phyloP scores from a whole-genome alignment of 2,888 invertebrate genomes.

The Drosophila subsilvestris region DNA sequence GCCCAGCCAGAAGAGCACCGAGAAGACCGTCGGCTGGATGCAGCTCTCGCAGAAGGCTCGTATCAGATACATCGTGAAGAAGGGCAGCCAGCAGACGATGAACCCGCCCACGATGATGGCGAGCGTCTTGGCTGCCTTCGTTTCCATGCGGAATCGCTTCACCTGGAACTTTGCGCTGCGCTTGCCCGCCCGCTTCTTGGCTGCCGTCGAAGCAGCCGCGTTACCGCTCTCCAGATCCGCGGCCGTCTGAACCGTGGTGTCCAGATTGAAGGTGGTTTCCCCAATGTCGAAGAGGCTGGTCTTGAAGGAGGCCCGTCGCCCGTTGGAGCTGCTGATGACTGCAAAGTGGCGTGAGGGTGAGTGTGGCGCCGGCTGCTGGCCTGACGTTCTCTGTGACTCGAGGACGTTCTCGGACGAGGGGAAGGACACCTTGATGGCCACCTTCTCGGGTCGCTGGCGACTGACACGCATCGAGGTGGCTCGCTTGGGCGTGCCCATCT shows the following conservation, averaged over 20 bases:
- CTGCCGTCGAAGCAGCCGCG: slow-evolving; percentile 71
- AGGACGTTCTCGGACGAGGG: slow-evolving; percentile 90
- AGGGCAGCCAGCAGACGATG: slow-evolving; percentile 98
- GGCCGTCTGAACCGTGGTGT: slow-evolving; percentile 39
- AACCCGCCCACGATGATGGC: slow-evolving; percentile 99
- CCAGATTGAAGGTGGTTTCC: slow-evolving; percentile 82
- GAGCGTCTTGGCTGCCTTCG: slow-evolving; percentile 97
- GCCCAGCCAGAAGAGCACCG: slow-evolving; percentile 97
- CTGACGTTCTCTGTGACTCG: slow-evolving; percentile 60
- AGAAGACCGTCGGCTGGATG: slow-evolving; percentile 93
- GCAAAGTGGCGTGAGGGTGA: slow-evolving; percentile 74
- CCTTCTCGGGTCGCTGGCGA: slow-evolving; percentile 89
- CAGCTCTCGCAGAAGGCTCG: slow-evolving; percentile 94
- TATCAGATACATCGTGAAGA: slow-evolving; percentile 97
- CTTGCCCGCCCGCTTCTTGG: slow-evolving; percentile 90
- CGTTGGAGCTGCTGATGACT: slow-evolving; percentile 71
- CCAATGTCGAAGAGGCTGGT: slow-evolving; percentile 82
- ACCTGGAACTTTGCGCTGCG: slow-evolving; percentile 95
- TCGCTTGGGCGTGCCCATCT: slow-evolving; percentile 82
- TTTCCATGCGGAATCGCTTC: slow-evolving; percentile 96
- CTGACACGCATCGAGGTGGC: slow-evolving; percentile 86
- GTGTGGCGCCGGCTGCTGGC: slow-evolving; percentile 70
- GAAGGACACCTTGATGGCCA: slow-evolving; percentile 93
- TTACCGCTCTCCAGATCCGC: slow-evolving; percentile 61
- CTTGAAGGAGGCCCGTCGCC: slow-evolving; percentile 79